Evolutionary conservation across 1,140 invertebrate species (phyloP).

Genomic region (Arion vulgaris): DNA sequence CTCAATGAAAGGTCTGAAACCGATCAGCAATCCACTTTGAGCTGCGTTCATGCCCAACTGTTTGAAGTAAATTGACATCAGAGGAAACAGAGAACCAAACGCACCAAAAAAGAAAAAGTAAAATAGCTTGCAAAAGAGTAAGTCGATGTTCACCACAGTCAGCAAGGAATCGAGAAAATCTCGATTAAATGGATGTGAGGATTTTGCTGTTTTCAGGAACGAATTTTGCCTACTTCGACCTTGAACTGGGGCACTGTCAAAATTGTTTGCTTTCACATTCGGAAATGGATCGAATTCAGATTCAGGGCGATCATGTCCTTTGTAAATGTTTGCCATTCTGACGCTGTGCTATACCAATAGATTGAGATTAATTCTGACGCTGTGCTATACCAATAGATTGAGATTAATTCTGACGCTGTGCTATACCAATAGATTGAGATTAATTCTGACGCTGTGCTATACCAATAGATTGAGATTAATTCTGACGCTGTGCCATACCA

Average conservation of each 20-base stretch:
- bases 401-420: too few relatives aligned
- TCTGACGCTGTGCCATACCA: too few relatives aligned
- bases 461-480: too few relatives aligned
- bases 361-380: too few relatives aligned
- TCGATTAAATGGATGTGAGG: constrained; percentile 43
- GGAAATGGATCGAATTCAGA: constrained; percentile 55
- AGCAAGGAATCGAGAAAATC: constrained; percentile 67
- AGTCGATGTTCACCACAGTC: constrained; percentile 65
- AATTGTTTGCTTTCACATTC: constrained; percentile 46
- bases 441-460: too few relatives aligned
- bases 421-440: too few relatives aligned
- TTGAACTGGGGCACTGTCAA: constrained; percentile 33
- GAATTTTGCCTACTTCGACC: constrained; percentile 39
- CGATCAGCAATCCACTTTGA: constrained; percentile 88
- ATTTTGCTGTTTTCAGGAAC: constrained; percentile 73
- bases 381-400: too few relatives aligned
- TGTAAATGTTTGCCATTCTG: not conserved
- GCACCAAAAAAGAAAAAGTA: constrained; percentile 99
- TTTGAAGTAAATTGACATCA: constrained; percentile 98
- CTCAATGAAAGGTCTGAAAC: constrained; percentile 92
- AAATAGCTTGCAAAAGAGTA: constrained; percentile 77
- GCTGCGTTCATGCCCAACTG: constrained; percentile 98
- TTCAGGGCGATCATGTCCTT: constrained; percentile 46
- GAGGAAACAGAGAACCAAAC: constrained; percentile 96
- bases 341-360: too few relatives aligned